Evolutionary conservation across 2,797 vertebrate species (phyloP), one percentile per base, ranked within the genome.

Genomic region (Characodon lateralis): DNA sequence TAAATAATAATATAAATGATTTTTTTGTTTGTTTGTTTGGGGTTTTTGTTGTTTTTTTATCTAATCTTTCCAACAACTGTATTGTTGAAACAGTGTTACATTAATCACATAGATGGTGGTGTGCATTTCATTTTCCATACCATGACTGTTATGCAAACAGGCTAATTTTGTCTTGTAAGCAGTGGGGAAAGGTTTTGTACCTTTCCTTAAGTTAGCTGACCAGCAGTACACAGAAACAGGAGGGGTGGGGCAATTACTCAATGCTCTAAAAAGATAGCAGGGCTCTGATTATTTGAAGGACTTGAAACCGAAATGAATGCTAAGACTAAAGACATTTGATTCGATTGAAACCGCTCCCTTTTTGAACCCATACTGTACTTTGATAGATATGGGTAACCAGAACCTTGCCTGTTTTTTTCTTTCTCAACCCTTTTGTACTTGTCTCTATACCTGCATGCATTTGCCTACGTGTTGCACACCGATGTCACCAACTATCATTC

Each of bases 401-500:
- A 43, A 41, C 39, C 8, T 41, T 66, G 6, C 18, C 31, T 14
- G 58, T 61, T 63, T 39, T 20, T 3, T 18, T 7, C 16, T 6
- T 48, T 77, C 35, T 70, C 35, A 28, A 46, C 46, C 28, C 84
- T 70, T 76, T 78, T 83, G 61, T 53, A 48, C 71, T 63, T 78
- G 46, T 80, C 56, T 81, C 16, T 68, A 48, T 55, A 50, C 56
- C 28, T 63, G 71, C 77, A 71, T 84, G 78, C 76, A 72, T 81
- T 78, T 73, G 24, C 72, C 59, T 55, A n/a, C 71, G 72, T 79
- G 81, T 65, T 73, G 43, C 63, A 72, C 65, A 72, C 82, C 68
- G 61, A 74, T 58, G 39, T 73, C 53, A 24, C 75, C 80, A 76
- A 84, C 88, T 88, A 87, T 88, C 87, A 89, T 88, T 88, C 82